phyloP scores from a whole-genome alignment of 2,113 vertebrate species.

The Perognathus longimembris region DNA sequence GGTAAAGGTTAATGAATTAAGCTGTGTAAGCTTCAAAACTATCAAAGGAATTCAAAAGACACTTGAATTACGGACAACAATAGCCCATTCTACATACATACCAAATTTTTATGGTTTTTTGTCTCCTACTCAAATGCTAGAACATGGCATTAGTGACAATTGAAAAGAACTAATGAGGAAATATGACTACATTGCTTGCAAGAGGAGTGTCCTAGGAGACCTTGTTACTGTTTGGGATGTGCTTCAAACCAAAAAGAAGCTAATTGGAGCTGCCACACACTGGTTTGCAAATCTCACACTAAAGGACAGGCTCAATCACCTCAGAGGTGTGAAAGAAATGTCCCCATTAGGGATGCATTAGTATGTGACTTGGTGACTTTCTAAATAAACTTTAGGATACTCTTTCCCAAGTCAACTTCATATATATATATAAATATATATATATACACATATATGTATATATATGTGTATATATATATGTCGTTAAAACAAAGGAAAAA shows the following conservation, averaged over 20 bases:
- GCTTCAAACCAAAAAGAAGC: conserved; percentile 86
- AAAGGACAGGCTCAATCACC: conserved; percentile 83
- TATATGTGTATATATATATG: not conserved
- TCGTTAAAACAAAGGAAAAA: conserved; percentile 66
- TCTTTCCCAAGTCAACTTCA: conserved; percentile 64
- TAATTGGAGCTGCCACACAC: conserved; percentile 91
- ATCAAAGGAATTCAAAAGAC: conserved; percentile 81
- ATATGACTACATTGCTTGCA: conserved; percentile 86
- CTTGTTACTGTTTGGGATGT: conserved; percentile 91
- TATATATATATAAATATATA: not conserved
- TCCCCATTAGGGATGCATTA: conserved; percentile 83
- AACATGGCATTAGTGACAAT: conserved; percentile 89
- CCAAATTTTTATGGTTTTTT: conserved; percentile 82
- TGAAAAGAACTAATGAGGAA: conserved; percentile 89
- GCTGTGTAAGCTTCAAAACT: conserved; percentile 77
- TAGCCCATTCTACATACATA: conserved; percentile 76
- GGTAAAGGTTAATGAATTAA: conserved; percentile 85
- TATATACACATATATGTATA: no score
- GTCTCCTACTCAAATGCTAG: conserved; percentile 85
- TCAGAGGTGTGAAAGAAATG: conserved; percentile 79
- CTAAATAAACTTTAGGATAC: conserved; percentile 75
- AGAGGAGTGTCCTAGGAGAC: conserved; percentile 90
- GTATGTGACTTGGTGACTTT: conserved; percentile 74
- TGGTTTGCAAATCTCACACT: conserved; percentile 83
- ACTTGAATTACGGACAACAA: conserved; percentile 83